Evolutionary conservation across 2,113 vertebrate genomes (phyloP), one percentile per base, ranked within the genome.

Genomic region (Gymnocephalus cernua): DNA sequence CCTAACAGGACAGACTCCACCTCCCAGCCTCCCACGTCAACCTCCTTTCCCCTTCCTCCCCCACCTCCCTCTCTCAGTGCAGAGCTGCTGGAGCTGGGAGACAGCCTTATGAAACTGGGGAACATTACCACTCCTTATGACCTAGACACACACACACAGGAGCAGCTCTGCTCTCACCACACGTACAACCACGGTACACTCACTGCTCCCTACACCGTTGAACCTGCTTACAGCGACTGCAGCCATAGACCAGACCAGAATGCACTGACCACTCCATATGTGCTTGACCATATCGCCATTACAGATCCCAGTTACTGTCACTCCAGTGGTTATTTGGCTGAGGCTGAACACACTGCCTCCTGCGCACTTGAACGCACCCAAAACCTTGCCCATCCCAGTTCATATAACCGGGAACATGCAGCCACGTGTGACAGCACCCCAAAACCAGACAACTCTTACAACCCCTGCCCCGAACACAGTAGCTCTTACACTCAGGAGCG

Each of bases 1-100:
- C 82, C 93, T 89, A 83, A 84, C 85, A 92, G 97, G 96, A 94
- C 97, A 96, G 45, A 97, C 95, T 93, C 97, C 82, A 95, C 95
- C 61, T 95, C 95, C 80, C 93, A 96, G 87, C 95, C 96, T 74
- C 95, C 96, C 59, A 90, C 94, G 4, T 62, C 86, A 1, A 84
- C 38, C 75, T 35, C 88, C 68, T 66, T 89, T 38, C 85, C 89
- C 15, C 91, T 92, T 3, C 93, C 91, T 32, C 91, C 91, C 32
- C 96, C 97, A 14, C 94, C 96, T 86, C 95, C 96, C 0, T 94
- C 96, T 9, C 87, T 97, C 82, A 97, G 97, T 86, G 96, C 96
- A 4, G 97, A 97, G 93, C 95, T 98, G 61, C 92, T 97, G 86
- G 96, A 97, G 95, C 95, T 97, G 69, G 96, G 97, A 70, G 96